These are phyloP conservation scores for Acrocephalus scirpaceus DNA, from an alignment of 2,797 vertebrate genomes.

Conservation along the genomic window DNA sequence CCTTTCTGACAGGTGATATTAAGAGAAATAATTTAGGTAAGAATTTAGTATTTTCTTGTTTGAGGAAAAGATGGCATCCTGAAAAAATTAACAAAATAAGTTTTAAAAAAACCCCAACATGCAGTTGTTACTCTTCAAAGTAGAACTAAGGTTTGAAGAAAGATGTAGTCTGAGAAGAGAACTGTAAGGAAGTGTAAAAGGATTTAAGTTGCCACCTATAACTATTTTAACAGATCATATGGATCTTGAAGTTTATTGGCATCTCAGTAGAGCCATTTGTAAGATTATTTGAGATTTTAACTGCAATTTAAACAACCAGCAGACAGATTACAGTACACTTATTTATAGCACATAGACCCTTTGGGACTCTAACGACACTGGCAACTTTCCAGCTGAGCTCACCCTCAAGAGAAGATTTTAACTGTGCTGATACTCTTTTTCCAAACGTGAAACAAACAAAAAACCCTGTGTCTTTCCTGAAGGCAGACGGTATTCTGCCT, in stretches of 20 bases:
- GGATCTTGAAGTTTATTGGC: not conserved
- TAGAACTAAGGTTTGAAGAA: not conserved
- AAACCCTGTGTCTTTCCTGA: not conserved
- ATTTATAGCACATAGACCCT: not conserved
- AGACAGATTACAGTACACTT: not conserved
- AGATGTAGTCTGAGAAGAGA: not conserved
- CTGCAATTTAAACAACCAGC: not conserved
- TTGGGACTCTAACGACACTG: not conserved
- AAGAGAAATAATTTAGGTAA: not conserved
- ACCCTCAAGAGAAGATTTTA: constrained; percentile 12
- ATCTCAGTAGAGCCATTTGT: not conserved
- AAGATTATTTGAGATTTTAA: not conserved
- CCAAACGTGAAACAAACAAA: not conserved
- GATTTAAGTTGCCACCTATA: not conserved
- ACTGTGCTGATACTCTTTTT: not conserved
- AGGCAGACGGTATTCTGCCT: not conserved
- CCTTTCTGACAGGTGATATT: not conserved
- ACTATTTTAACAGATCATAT: not conserved
- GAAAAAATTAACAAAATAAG: not conserved
- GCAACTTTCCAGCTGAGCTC: constrained; percentile 10
- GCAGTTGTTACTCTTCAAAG: not conserved
- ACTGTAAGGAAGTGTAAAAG: not conserved
- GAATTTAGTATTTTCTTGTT: not conserved
- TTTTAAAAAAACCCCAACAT: not conserved
- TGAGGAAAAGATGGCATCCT: not conserved